Evolutionary conservation across 1,140 invertebrate species (phyloP).

Genomic region (Drosophila setifemur): DNA sequence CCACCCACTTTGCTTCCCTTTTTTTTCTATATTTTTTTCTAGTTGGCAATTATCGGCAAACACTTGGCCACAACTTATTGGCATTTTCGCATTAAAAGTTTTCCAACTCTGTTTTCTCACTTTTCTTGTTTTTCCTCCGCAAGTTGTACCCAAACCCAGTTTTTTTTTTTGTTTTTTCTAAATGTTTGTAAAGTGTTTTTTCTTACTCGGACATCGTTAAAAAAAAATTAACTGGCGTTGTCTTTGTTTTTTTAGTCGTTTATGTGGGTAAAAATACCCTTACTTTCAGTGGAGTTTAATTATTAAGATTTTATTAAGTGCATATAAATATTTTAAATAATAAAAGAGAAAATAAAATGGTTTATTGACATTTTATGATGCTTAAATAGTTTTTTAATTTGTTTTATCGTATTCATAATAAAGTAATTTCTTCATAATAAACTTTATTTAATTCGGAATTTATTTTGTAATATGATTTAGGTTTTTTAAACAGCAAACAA

Average conservation of each 20-base stretch:
- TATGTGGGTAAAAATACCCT: background rate
- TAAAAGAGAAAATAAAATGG: too few relatives aligned
- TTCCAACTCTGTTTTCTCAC: constrained; percentile 1
- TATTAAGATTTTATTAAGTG: background rate
- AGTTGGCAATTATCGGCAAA: constrained; percentile 2
- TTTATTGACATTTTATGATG: too few relatives aligned
- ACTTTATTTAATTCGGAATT: too few relatives aligned
- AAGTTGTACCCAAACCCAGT: background rate
- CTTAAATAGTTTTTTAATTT: too few relatives aligned
- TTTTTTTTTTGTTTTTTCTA: background rate
- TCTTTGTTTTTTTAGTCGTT: background rate
- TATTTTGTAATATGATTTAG: too few relatives aligned
- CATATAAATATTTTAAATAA: too few relatives aligned
- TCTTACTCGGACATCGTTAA: background rate
- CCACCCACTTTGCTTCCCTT: constrained; percentile 7
- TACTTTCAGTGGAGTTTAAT: background rate
- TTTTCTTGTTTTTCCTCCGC: background rate
- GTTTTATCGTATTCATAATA: too few relatives aligned
- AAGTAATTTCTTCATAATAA: too few relatives aligned
- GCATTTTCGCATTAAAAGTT: constrained; percentile 31
- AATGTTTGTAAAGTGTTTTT: background rate
- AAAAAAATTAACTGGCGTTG: constrained; percentile 2
- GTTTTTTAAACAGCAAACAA: too few relatives aligned
- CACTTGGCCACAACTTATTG: constrained; percentile 4
- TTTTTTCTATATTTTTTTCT: background rate